These are phyloP conservation scores for Trachurus trachurus DNA, from an alignment of 2,797 vertebrate species.

Conservation along the genomic window DNA sequence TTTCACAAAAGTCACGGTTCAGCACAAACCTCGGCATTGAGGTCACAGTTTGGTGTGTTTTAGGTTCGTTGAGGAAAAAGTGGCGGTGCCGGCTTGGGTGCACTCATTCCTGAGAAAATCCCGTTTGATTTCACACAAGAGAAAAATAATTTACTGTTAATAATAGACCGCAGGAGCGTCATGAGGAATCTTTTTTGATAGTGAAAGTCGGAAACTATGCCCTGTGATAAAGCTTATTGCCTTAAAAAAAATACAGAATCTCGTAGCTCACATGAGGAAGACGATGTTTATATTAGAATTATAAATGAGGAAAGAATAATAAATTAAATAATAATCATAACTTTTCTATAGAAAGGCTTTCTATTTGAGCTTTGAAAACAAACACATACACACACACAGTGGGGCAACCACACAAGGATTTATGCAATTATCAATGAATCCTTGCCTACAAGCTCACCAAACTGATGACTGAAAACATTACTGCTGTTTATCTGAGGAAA, in stretches of 20 bases:
- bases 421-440: slow-evolving; percentile 25
- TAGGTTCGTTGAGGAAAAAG: slow-evolving; percentile 76
- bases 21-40: slow-evolving; percentile 70
- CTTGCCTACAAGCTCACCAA: slow-evolving; percentile 36
- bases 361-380: slow-evolving; percentile 25
- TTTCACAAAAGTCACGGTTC: slow-evolving; percentile 72
- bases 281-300: slow-evolving; percentile 56
- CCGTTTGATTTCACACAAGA: slow-evolving; percentile 66
- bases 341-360: slow-evolving; percentile 29
- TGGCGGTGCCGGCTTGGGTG: slow-evolving; percentile 70
- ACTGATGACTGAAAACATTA: slow-evolving; percentile 24
- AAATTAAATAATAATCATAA: slow-evolving; percentile 30
- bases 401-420: slow-evolving; percentile 21
- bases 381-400: not conserved
- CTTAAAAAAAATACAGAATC: slow-evolving; percentile 50
- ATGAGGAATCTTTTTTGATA: slow-evolving; percentile 25
- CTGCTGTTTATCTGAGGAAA: slow-evolving; percentile 38
- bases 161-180: slow-evolving; percentile 42
- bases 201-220: slow-evolving; percentile 41
- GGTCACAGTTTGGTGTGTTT: slow-evolving; percentile 79
- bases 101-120: slow-evolving; percentile 82
- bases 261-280: slow-evolving; percentile 66
- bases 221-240: slow-evolving; percentile 77
- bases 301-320: slow-evolving; percentile 42
- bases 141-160: slow-evolving; percentile 53